These are phyloP conservation scores for Drosophila yakuba DNA, from an alignment of 1,140 invertebrate genomes.

Conservation along the genomic window DNA sequence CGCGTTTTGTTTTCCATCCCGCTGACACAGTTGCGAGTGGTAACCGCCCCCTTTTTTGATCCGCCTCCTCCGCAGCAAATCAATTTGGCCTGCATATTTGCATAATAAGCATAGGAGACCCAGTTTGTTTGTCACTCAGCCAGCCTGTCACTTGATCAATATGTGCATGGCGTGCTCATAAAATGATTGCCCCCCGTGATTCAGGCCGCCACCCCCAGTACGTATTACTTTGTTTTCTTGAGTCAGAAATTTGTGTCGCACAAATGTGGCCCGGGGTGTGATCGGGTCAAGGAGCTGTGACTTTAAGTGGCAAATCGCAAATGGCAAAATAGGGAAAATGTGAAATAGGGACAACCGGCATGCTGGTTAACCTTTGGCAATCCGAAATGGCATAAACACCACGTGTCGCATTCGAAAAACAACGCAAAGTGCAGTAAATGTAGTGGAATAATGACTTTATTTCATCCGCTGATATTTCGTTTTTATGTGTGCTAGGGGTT, in stretches of 20 bases:
- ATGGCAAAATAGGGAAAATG: constrained; percentile 35
- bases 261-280: constrained; percentile 62
- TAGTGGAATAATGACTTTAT: constrained; percentile 74
- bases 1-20: constrained; percentile 75
- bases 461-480: constrained; percentile 21
- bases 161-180: constrained; percentile 81
- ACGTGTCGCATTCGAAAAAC: constrained; percentile 38
- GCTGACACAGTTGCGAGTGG: constrained; percentile 67
- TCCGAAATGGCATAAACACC: constrained; percentile 65
- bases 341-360: constrained; percentile 28
- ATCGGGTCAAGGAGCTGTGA: constrained; percentile 64
- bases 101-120: constrained; percentile 70
- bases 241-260: constrained; percentile 65
- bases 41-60: constrained; percentile 10
- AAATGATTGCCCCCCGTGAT: constrained; percentile 37
- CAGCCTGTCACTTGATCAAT: constrained; percentile 80
- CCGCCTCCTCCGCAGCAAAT: constrained; percentile 44
- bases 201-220: neutral
- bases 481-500: neutral
- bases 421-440: constrained; percentile 53
- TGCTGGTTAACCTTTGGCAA: constrained; percentile 53
- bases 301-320: constrained; percentile 62
- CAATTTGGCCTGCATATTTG: constrained; percentile 78
- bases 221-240: constrained; percentile 75
- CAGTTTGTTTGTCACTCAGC: constrained; percentile 80